Conservation (phyloP, 2,888 invertebrate genomes). For the Tetramorium bicarinatum region DNA sequence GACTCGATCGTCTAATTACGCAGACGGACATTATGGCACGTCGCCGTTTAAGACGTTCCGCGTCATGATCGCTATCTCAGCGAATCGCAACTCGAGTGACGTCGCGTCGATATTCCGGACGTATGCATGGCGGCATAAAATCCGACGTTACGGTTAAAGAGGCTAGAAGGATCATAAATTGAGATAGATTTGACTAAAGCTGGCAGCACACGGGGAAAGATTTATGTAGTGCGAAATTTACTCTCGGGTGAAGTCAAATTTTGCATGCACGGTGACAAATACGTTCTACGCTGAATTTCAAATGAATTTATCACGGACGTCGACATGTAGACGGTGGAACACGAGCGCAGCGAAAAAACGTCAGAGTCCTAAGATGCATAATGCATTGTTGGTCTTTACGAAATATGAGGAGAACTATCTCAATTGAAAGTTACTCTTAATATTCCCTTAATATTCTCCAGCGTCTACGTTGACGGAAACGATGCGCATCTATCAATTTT, state of each 20-base stretch:
- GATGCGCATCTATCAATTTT: not conserved
- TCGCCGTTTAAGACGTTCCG: conserved; percentile 77
- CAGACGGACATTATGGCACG: conserved; percentile 73
- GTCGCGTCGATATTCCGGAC: not conserved
- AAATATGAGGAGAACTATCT: conserved; percentile 12
- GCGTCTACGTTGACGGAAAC: not conserved
- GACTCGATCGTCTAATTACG: conserved; percentile 81
- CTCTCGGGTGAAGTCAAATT: conserved; percentile 25
- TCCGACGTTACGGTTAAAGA: not conserved
- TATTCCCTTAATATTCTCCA: not conserved
- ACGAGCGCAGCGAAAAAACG: conserved; percentile 18
- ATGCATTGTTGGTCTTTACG: conserved; percentile 40
- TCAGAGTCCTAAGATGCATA: conserved; percentile 27
- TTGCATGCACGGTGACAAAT: conserved; percentile 45
- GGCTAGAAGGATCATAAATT: conserved; percentile 33
- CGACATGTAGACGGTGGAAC: conserved; percentile 24
- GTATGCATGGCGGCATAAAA: not conserved
- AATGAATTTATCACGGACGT: conserved; percentile 36
- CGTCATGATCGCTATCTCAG: conserved; percentile 37
- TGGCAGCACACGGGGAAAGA: conserved; percentile 17
- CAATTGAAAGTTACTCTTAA: conserved; percentile 26
- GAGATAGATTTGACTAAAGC: conserved; percentile 30
- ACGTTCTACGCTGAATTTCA: conserved; percentile 45
- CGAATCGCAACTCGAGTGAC: not conserved
- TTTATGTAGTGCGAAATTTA: conserved; percentile 49